Evolutionary conservation across 1,140 invertebrate genomes (phyloP).

Genomic region (Pristionchus pacificus): DNA sequence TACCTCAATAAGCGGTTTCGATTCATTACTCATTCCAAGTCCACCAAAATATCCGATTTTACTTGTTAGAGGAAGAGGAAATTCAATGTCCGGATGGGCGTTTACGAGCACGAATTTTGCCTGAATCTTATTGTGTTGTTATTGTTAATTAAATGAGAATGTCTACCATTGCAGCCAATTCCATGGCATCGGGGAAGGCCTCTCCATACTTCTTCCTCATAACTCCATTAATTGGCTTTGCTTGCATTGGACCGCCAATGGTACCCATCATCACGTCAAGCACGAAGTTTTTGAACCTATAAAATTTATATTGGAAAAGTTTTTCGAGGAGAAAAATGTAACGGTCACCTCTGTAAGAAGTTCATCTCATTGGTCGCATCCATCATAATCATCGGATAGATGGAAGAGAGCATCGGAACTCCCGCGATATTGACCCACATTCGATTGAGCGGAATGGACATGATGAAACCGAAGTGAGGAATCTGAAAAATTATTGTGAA

Average conservation of each 20-base stretch:
- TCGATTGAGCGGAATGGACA: neutral
- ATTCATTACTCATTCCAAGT: neutral
- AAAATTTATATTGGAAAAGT: no score
- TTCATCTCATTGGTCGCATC: neutral
- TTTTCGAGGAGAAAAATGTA: no score
- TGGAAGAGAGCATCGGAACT: neutral
- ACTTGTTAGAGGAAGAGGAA: neutral
- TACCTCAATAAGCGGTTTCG: neutral
- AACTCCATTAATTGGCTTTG: no score
- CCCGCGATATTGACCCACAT: neutral
- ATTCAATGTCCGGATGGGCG: neutral
- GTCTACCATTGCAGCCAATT: no score
- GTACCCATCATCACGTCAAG: no score
- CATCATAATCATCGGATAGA: neutral
- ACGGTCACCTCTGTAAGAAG: neutral
- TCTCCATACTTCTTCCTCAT: no score
- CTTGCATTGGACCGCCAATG: no score
- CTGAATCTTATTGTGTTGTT: no score
- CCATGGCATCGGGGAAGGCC: no score
- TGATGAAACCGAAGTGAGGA: neutral
- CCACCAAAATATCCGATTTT: neutral
- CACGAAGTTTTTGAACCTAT: no score
- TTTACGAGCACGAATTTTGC: neutral
- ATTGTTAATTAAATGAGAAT: no score
- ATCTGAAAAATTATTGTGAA: no score